Percentiles rank a stretch among this genome's conserved stretches.
Conservation (phyloP, 2,888 invertebrate genomes). For the Macaria notata region DNA sequence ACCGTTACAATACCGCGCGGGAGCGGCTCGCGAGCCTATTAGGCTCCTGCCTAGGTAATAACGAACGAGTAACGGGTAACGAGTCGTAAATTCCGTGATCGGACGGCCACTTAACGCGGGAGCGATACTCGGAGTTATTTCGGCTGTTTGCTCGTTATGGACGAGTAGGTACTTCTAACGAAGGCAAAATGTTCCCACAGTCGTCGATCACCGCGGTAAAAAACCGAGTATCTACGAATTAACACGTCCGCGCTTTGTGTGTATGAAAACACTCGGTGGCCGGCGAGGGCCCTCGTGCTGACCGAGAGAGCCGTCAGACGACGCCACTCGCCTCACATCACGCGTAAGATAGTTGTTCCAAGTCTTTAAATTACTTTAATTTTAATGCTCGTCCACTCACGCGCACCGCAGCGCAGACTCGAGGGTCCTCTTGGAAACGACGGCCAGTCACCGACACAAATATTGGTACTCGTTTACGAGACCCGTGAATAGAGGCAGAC, state of each 20-base stretch:
- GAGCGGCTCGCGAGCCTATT: slow-evolving; percentile 63
- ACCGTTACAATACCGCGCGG: slow-evolving; percentile 53
- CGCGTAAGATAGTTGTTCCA: slow-evolving; percentile 71
- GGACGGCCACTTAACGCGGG: slow-evolving; percentile 72
- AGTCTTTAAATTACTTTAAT: slow-evolving; percentile 75
- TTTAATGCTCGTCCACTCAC: slow-evolving; percentile 48
- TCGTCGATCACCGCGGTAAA: slow-evolving; percentile 78
- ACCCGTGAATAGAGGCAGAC: slow-evolving; percentile 38
- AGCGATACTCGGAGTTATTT: slow-evolving; percentile 71
- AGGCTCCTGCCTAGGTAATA: slow-evolving; percentile 26
- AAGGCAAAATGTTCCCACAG: slow-evolving; percentile 80
- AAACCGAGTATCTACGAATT: slow-evolving; percentile 80
- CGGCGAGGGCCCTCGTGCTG: slow-evolving; percentile 73
- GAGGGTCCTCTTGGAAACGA: slow-evolving; percentile 55
- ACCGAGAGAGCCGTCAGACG: slow-evolving; percentile 66
- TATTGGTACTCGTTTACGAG: slow-evolving; percentile 55
- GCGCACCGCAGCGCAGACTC: slow-evolving; percentile 40
- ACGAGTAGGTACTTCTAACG: slow-evolving; percentile 75
- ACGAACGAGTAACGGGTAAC: too few relatives aligned
- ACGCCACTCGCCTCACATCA: slow-evolving; percentile 51
- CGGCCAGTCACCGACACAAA: slow-evolving; percentile 53
- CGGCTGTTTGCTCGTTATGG: slow-evolving; percentile 77
- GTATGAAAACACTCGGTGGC: slow-evolving; percentile 78
- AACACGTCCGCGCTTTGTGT: slow-evolving; percentile 78
- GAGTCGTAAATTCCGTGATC: slow-evolving; percentile 72